phyloP scores from a whole-genome alignment of 2,888 invertebrate species.

The Heliconius sara region DNA sequence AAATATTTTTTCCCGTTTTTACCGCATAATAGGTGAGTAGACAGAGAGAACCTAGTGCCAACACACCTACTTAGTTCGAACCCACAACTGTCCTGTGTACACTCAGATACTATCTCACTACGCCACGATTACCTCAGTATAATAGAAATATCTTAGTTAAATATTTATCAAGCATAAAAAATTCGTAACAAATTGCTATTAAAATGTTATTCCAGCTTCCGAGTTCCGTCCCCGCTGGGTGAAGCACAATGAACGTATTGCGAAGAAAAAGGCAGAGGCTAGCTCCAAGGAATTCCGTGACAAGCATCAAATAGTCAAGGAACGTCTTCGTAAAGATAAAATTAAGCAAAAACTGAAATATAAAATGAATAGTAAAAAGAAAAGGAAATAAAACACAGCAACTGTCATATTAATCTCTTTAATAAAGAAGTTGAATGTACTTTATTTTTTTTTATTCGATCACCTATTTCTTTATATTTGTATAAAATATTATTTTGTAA shows the following conservation, averaged over 20 bases:
- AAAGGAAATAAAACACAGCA: slow-evolving; percentile 56
- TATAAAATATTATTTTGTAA: no score
- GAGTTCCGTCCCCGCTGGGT: slow-evolving; percentile 89
- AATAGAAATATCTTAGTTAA: no score
- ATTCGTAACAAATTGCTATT: neutral
- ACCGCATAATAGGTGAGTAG: no score
- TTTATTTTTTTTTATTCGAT: neutral
- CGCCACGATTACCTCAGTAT: no score
- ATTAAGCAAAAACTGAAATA: slow-evolving; percentile 81
- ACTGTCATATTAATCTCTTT: slow-evolving; percentile 35
- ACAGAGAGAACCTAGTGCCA: no score
- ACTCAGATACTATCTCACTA: no score
- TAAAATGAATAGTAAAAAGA: slow-evolving; percentile 71
- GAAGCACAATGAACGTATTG: slow-evolving; percentile 89
- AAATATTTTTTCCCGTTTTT: no score
- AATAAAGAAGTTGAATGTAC: slow-evolving; percentile 19
- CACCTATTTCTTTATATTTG: neutral
- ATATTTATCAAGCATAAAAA: no score
- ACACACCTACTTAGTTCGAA: no score
- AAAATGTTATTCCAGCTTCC: slow-evolving; percentile 59
- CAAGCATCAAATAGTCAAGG: slow-evolving; percentile 91
- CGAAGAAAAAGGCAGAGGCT: slow-evolving; percentile 82
- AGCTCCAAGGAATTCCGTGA: slow-evolving; percentile 86
- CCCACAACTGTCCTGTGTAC: no score
- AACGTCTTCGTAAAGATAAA: slow-evolving; percentile 86